These are phyloP conservation scores for Carabus problematicus DNA, from an alignment of 2,888 invertebrate genomes.

Conservation along the genomic window DNA sequence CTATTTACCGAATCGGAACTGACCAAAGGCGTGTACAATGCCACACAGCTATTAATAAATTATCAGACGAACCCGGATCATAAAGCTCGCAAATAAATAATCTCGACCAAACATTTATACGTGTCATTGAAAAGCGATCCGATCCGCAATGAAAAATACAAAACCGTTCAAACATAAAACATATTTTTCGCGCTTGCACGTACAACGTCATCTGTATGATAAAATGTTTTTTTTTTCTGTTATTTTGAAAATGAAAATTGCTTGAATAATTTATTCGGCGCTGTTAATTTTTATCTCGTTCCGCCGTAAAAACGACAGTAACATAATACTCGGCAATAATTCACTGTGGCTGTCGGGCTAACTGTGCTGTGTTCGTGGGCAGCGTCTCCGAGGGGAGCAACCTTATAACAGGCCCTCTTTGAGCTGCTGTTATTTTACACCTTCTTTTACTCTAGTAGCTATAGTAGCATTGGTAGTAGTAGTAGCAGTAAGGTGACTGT, in stretches of 20 bases:
- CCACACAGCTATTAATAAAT: slow-evolving; percentile 31
- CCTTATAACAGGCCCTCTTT: slow-evolving; percentile 29
- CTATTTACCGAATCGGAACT: neutral
- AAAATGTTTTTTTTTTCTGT: slow-evolving; percentile 32
- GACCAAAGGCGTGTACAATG: slow-evolving; percentile 15
- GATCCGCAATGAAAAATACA: slow-evolving; percentile 6
- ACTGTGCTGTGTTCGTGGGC: slow-evolving; percentile 22
- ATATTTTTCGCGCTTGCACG: too few relatives aligned
- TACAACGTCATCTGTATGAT: slow-evolving; percentile 13
- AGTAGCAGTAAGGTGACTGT: too few relatives aligned
- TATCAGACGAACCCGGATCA: slow-evolving; percentile 19
- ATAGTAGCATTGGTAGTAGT: too few relatives aligned
- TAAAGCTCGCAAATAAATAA: slow-evolving; percentile 25
- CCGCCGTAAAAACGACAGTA: slow-evolving; percentile 40
- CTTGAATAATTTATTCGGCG: slow-evolving; percentile 38
- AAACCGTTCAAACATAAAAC: slow-evolving; percentile 9
- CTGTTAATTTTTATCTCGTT: slow-evolving; percentile 40
- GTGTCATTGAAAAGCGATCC: slow-evolving; percentile 35
- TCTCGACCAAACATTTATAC: slow-evolving; percentile 29
- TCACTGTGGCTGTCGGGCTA: slow-evolving; percentile 15
- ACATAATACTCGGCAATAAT: slow-evolving; percentile 38
- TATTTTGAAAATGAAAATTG: slow-evolving; percentile 41
- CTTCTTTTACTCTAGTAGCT: slow-evolving; percentile 17
- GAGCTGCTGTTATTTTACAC: slow-evolving; percentile 31
- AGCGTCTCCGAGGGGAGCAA: slow-evolving; percentile 27